phyloP scores from a whole-genome alignment of 2,113 vertebrate genomes.

The Lophura nycthemera region DNA sequence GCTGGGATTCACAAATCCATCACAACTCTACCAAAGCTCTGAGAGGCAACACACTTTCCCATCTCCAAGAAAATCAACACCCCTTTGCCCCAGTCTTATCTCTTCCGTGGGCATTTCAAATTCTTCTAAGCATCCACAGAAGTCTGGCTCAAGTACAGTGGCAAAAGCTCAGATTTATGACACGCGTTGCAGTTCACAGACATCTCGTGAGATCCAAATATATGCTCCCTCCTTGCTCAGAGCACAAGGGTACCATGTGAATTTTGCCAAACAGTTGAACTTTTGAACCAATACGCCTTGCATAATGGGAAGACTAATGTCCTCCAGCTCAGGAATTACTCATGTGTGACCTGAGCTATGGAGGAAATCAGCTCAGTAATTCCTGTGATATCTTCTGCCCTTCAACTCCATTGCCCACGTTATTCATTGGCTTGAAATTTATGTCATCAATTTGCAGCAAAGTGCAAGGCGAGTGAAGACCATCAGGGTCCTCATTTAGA shows the following conservation, averaged over 20 bases:
- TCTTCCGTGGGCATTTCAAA: not conserved
- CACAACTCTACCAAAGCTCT: accelerated
- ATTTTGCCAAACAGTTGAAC: not conserved
- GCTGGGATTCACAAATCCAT: accelerated
- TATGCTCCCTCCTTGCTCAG: not conserved
- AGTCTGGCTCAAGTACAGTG: not conserved
- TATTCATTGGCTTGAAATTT: not conserved
- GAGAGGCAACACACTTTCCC: not conserved
- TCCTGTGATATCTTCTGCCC: not conserved
- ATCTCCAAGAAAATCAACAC: not conserved
- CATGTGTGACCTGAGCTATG: not conserved
- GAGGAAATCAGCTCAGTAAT: not conserved
- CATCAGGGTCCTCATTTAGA: not conserved
- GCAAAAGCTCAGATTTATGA: not conserved
- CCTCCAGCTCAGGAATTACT: not conserved
- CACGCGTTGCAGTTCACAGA: not conserved
- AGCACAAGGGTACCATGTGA: not conserved
- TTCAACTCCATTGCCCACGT: not conserved
- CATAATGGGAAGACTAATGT: not conserved
- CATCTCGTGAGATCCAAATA: not conserved
- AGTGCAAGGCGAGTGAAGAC: not conserved
- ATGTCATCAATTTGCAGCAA: not conserved
- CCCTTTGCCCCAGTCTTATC: not conserved
- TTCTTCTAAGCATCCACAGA: not conserved
- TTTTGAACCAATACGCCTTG: not conserved